Base-by-base conservation (phyloP, 2,888 invertebrate species). In the Sphaerophoria taeniata region DNA sequence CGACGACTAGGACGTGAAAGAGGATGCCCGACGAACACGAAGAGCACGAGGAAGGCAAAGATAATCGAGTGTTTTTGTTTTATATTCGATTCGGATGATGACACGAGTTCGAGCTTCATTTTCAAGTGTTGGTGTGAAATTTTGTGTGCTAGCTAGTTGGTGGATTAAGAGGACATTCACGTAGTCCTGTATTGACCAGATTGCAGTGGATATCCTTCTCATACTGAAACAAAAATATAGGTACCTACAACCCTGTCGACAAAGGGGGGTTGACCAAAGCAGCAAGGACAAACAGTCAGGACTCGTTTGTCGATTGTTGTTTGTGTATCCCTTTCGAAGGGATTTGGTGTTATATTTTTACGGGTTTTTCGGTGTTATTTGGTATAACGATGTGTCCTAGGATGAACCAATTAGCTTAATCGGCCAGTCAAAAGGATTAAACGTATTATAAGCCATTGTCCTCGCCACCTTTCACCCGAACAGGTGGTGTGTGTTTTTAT, bases 391-490 rank as follows among this genome's bases (percentile, higher is more conserved):
- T 77, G 72, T 82, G 83, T 75, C 61, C 79, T 60, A 36, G 75
- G 71, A 76, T 84, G 75, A 75, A 67, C 80, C 80, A 75, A 72
- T 84, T 75, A 75, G 65, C 61, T 79, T 80, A 79, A 79, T 72
- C 79, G 84, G 79, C 76, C 72, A 75, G 75, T 84, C 72, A 78
- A 56, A 69, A 75, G 75, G 83, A 65, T 78, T 70, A 75, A 79
- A 71, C 36, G 63, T 58, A 49, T 70, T 63, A 70, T 63, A 36
- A 75, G 45, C 63, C 70, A 31, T 75, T 70, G 34, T 56, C 60
- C 53, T 43, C n/a, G 24, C 39, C 43, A 14, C 31, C 31, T 16
- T 72, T 58, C n/a, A 14, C 6, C 9, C 47, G 34, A 11, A 36
- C 65, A 65, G 47, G 47, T 63, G 34, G 49, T 47, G 65, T 65